Base-by-base conservation (phyloP, 2,113 vertebrate genomes). In the Otolemur garnettii region DNA sequence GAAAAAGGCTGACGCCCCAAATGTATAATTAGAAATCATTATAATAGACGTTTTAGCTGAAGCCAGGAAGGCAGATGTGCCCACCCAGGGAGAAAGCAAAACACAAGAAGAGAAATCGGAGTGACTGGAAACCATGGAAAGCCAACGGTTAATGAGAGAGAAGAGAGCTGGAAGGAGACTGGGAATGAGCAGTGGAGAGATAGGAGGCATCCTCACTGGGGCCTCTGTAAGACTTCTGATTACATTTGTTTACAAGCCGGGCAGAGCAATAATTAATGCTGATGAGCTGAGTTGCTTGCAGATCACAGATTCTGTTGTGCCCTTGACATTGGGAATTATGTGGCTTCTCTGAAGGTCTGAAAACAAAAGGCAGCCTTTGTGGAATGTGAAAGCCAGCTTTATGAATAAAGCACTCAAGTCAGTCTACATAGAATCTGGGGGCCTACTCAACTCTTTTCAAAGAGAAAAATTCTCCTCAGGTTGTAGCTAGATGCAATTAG, bases 251-350 rank as follows among this genome's bases (percentile, higher is more conserved):
- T 87, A 87, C 80, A 90, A 94, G 91, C 30, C 80, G 93, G 79
- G 83, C 45, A 59, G 90, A 92, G 59, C 83, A 91, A 81, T 96
- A 95, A 97, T 96, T 96, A 91, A 93, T 93, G 93, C 89, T 90
- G 94, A 96, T 96, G 89, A 96, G 60, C 77, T 45, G 64, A 82
- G 71, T 78, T 91, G 80, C 18, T 87, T 90, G 45, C 93, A 85
- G 87, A 95, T 96, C 91, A 96, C 91, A 97, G 89, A 96, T 84
- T 96, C 87, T 82, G 75, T 72, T 94, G 26, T 95, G 92, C 93
- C 84, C 91, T 91, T 94, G 93, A 96, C 96, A 78, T 55, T 93
- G 83, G 90, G 80, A 92, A 97, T 96, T 95, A 89, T 33, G 95
- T 78, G 59, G 21, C 75, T 95, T 84, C 93, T 92, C 24, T 93